A percentile compares a stretch with the other conserved stretches of the same genome.
These are phyloP conservation scores for Masnerella sp. DNA, from an alignment of 2,888 invertebrate species.

Conservation along the genomic window DNA sequence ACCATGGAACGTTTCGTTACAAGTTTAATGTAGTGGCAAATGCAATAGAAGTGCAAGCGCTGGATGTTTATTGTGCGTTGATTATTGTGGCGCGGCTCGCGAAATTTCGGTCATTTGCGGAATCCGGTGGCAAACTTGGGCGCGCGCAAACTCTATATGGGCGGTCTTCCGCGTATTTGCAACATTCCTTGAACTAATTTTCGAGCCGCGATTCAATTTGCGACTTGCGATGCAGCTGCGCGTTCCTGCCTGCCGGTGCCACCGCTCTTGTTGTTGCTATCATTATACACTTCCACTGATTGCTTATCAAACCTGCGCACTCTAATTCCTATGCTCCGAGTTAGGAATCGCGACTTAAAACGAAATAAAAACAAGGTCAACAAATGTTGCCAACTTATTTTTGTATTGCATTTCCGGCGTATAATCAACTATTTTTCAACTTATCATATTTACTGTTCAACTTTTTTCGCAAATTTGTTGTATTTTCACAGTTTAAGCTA, in stretches of 20 bases:
- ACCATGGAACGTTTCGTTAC: constrained; percentile 18
- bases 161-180: constrained; percentile 46
- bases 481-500: too few relatives aligned
- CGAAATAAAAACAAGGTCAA: too few relatives aligned
- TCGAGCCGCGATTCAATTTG: constrained; percentile 48
- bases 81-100: constrained; percentile 16
- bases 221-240: constrained; percentile 47
- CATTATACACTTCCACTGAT: constrained; percentile 36
- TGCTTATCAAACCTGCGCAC: constrained; percentile 42
- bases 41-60: constrained; percentile 28
- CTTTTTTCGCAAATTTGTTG: too few relatives aligned
- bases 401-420: too few relatives aligned
- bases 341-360: too few relatives aligned
- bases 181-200: constrained; percentile 55
- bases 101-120: constrained; percentile 37
- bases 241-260: constrained; percentile 13
- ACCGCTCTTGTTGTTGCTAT: constrained; percentile 5
- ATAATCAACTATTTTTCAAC: too few relatives aligned
- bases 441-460: too few relatives aligned
- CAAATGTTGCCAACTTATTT: too few relatives aligned
- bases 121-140: constrained; percentile 35
- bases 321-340: too few relatives aligned
- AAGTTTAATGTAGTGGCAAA: constrained; percentile 35
- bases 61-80: constrained; percentile 38
- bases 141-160: constrained; percentile 23